Evolutionary conservation across 2,113 vertebrate genomes (phyloP), one percentile per base, ranked within the genome.

Genomic region (Scartelaos histophorus): DNA sequence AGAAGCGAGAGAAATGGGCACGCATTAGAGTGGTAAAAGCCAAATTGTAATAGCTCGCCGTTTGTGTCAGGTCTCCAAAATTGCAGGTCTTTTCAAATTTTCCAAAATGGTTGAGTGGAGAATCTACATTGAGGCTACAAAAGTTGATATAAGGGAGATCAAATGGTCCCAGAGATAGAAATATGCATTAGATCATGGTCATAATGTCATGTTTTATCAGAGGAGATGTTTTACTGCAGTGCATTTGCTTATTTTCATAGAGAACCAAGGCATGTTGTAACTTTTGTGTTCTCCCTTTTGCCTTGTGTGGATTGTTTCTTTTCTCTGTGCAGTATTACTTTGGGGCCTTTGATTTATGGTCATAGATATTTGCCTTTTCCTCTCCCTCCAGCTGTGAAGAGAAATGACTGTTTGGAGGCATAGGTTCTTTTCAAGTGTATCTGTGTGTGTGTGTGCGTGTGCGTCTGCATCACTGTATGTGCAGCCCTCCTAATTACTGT

Each of bases 401-500:
- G 53, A 75, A 83, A 73, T 10, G 16, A 74, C 65, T 79, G 81
- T 29, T 43, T 34, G 45, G 24, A 79, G 72, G 69, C 73, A 78
- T 51, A 75, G 78, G 81, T 85, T 81, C 49, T 67, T 77, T 86
- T 53, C 70, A 3, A n/a, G 5, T 29, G 22, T 75, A 49, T 78
- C 35, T 67, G 25, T 65, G 73, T 53, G 62, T 21, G 67, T 60
- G 47, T 0, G 53, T 45, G 0, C 16, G 56, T 10, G 38, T 9
- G 38, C 10, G 7, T 43, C 38, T 43, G 38, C 10, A 11, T 43
- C 10, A 43, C n/a, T 57, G 67, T 54, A 66, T 19, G 53, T 19
- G 13, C 67, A 75, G 19, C 25, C 72, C 65, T 76, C 67, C 89
- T 88, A 90, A 92, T 92, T 91, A 87, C 82, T 66, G 76, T 82